Evolutionary conservation across 1,140 invertebrate genomes (phyloP).

Genomic region (Physella acuta): DNA sequence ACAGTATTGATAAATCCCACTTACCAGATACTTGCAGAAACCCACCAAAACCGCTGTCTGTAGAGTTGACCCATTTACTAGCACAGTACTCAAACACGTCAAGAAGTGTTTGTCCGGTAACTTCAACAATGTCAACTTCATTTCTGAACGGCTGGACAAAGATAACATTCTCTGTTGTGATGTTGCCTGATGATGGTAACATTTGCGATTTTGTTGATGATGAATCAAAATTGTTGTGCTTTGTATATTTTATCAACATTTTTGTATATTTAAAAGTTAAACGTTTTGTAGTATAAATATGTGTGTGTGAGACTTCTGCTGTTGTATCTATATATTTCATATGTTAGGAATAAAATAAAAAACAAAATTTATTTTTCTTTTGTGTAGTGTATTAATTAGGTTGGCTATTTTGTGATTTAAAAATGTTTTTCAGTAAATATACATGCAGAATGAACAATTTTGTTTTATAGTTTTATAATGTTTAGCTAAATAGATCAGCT

Average conservation of each 20-base stretch:
- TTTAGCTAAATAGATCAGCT: too few species aligned
- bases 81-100: conserved; percentile 68
- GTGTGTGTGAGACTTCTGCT: background rate
- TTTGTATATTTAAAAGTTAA: background rate
- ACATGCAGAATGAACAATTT: too few species aligned
- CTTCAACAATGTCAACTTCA: conserved; percentile 68
- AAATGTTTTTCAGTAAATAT: too few species aligned
- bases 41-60: conserved; percentile 62
- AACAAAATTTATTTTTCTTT: too few species aligned
- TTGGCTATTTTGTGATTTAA: too few species aligned
- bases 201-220: background rate
- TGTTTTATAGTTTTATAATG: too few species aligned
- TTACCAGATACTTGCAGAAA: conserved; percentile 69
- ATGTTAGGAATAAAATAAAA: too few species aligned
- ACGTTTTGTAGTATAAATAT: background rate
- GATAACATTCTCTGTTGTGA: conserved; percentile 70
- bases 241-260: background rate
- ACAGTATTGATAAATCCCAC: background rate
- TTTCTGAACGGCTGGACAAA: conserved; percentile 74
- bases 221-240: background rate
- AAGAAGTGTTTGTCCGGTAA: conserved; percentile 67
- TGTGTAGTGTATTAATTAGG: too few species aligned
- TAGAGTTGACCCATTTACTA: conserved; percentile 52
- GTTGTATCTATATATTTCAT: background rate
- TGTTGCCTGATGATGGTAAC: conserved; percentile 57